phyloP scores from a whole-genome alignment of 2,113 vertebrate species.

The Serilophus lunatus region DNA sequence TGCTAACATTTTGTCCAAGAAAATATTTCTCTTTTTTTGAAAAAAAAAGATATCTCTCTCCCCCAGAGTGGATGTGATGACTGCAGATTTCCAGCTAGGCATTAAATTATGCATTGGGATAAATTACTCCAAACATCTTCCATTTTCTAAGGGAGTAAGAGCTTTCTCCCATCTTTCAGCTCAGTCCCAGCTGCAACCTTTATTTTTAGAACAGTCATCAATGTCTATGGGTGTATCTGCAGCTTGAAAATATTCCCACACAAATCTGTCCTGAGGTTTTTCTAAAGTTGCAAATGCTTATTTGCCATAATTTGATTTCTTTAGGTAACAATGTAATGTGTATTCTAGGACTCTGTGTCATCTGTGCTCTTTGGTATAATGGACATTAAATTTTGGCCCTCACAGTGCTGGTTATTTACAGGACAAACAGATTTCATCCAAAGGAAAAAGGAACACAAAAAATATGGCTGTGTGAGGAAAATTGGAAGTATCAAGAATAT shows the following conservation, averaged over 20 bases:
- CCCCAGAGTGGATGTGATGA: neutral
- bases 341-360: neutral
- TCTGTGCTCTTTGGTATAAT: neutral
- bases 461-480: neutral
- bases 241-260: neutral
- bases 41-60: neutral
- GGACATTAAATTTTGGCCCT: neutral
- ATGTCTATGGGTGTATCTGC: neutral
- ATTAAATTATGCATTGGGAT: neutral
- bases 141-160: neutral
- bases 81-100: neutral
- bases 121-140: neutral
- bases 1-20: neutral
- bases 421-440: neutral
- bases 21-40: neutral
- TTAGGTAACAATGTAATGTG: neutral
- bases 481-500: neutral
- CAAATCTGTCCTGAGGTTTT: neutral
- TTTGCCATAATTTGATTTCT: neutral
- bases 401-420: neutral
- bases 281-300: neutral
- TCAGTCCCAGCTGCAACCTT: neutral
- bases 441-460: neutral
- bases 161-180: neutral
- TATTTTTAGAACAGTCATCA: neutral